Conservation (phyloP, 2,888 invertebrate species). For the Geotrupes spiniger region DNA sequence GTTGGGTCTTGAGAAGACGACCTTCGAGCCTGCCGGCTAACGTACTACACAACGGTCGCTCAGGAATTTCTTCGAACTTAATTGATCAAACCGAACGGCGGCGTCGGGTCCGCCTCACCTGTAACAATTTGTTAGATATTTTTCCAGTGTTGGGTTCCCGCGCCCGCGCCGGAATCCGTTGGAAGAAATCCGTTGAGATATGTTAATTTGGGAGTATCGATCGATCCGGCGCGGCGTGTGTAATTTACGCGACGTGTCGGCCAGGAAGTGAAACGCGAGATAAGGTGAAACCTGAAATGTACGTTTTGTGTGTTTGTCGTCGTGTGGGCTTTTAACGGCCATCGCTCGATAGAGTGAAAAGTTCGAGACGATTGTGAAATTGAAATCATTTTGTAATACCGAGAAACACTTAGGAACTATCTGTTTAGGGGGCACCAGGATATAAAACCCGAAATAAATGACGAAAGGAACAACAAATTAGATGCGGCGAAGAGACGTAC, state of each 20-base stretch:
- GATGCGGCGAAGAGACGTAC: no score
- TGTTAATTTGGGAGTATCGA: not conserved
- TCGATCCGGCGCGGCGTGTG: not conserved
- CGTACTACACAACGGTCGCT: slow-evolving; percentile 30
- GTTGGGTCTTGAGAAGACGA: slow-evolving; percentile 21
- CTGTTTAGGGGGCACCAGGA: no score
- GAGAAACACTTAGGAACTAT: no score
- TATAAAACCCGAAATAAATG: no score
- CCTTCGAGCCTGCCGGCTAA: slow-evolving; percentile 27
- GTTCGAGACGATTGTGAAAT: no score
- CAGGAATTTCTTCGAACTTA: slow-evolving; percentile 28
- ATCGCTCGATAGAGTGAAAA: no score
- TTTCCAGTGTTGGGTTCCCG: not conserved
- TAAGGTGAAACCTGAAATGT: not conserved
- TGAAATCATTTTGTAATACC: no score
- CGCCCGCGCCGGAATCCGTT: not conserved
- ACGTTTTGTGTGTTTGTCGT: no score
- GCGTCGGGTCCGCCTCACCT: not conserved
- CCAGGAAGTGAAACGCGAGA: not conserved
- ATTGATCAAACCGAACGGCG: slow-evolving; percentile 15
- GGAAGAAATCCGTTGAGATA: slow-evolving; percentile 2
- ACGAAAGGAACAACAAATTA: no score
- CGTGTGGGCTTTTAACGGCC: no score
- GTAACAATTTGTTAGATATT: slow-evolving; percentile 7
- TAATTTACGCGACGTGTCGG: not conserved